phyloP scores from a whole-genome alignment of 2,113 vertebrate genomes.

The Plotosus lineatus region DNA sequence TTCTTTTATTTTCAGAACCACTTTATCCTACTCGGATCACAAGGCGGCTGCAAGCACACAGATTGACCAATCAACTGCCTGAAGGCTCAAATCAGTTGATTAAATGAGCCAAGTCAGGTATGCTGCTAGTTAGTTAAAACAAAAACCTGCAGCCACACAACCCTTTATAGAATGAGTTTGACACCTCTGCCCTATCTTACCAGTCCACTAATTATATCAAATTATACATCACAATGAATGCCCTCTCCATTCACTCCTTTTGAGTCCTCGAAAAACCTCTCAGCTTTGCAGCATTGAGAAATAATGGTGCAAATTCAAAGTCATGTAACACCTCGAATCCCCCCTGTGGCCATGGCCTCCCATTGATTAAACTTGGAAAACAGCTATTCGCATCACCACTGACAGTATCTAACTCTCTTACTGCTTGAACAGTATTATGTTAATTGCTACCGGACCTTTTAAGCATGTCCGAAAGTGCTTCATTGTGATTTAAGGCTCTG shows the following conservation, averaged over 20 bases:
- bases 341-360: neutral
- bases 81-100: no score
- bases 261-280: slow-evolving; percentile 13
- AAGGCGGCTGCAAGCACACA: no score
- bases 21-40: no score
- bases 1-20: no score
- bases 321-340: neutral
- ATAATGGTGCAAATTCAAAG: slow-evolving; percentile 23
- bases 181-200: no score
- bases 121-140: no score
- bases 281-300: neutral
- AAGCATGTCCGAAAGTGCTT: slow-evolving; percentile 19
- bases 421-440: slow-evolving; percentile 33
- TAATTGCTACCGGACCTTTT: slow-evolving; percentile 18
- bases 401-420: neutral
- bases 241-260: neutral
- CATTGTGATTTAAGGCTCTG: slow-evolving; percentile 9
- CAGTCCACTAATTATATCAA: no score
- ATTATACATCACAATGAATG: no score
- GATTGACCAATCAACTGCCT: no score
- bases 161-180: no score
- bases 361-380: slow-evolving; percentile 24
- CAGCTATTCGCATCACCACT: neutral
- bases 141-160: no score
- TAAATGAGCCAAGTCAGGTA: no score